These are phyloP conservation scores for Aphaenogaster floridana DNA, from an alignment of 1,140 invertebrate species.

Conservation along the genomic window DNA sequence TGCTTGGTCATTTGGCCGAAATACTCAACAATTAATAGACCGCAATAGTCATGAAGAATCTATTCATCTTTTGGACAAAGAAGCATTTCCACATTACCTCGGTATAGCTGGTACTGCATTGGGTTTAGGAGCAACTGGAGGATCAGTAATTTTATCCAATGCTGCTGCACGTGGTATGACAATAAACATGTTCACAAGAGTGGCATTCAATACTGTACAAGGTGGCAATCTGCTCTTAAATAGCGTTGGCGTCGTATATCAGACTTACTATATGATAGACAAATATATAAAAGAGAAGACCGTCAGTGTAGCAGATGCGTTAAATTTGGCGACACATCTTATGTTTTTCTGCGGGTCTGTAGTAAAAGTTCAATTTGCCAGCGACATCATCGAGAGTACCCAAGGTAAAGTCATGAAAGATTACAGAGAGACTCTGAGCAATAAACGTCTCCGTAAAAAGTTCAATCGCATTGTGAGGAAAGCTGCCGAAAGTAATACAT, in stretches of 20 bases:
- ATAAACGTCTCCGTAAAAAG: constrained; percentile 72
- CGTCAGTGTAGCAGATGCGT: constrained; percentile 41
- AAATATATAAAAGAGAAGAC: constrained; percentile 43
- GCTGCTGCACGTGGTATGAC: constrained; percentile 59
- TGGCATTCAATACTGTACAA: constrained; percentile 69
- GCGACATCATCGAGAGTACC: constrained; percentile 66
- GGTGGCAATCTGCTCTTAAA: constrained; percentile 72
- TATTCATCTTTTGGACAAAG: constrained; percentile 61
- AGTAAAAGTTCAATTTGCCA: constrained; percentile 70
- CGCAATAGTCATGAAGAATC: constrained; percentile 72
- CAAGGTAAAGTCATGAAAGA: constrained; percentile 73
- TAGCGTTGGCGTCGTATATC: constrained; percentile 57
- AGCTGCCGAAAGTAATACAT: constrained; percentile 56
- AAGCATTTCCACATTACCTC: constrained; percentile 72
- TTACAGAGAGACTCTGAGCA: constrained; percentile 67
- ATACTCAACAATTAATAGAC: constrained; percentile 68
- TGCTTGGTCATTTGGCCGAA: constrained; percentile 71
- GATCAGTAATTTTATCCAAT: constrained; percentile 59
- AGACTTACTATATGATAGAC: constrained; percentile 57
- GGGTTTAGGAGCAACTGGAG: constrained; percentile 64
- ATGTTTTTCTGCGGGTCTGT: constrained; percentile 72
- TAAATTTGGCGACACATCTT: constrained; percentile 64
- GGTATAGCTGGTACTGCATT: constrained; percentile 58
- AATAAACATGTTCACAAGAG: constrained; percentile 48
- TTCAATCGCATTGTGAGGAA: constrained; percentile 67